These are phyloP conservation scores for Mallateleia sp. DNA, from an alignment of 2,888 invertebrate species.

Conservation along the genomic window DNA sequence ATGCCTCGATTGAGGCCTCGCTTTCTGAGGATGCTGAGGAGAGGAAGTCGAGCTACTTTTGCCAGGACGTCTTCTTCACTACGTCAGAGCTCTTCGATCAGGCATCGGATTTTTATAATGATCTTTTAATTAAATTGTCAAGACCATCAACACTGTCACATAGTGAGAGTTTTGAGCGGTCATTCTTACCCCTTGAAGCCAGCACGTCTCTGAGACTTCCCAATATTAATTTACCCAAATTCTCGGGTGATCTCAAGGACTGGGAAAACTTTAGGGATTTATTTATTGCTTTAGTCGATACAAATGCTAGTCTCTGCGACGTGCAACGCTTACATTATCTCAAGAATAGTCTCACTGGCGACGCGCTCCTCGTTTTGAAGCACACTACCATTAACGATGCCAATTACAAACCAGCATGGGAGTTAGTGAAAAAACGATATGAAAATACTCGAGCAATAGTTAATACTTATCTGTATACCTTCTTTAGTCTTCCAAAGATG, in stretches of 20 bases:
- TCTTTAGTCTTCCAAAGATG: neutral
- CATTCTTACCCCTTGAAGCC: neutral
- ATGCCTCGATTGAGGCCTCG: neutral
- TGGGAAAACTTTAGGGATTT: constrained; percentile 67
- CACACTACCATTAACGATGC: constrained; percentile 17
- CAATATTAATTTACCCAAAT: constrained; percentile 1
- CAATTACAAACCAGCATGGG: constrained; percentile 45
- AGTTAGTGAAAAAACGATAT: constrained; percentile 17
- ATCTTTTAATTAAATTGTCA: too few relatives aligned
- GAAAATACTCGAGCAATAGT: constrained; percentile 30
- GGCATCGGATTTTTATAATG: too few relatives aligned
- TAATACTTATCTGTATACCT: neutral
- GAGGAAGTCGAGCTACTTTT: neutral
- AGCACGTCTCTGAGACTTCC: neutral
- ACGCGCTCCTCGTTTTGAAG: constrained; percentile 27
- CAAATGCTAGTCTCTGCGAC: constrained; percentile 48
- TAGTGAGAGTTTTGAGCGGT: neutral
- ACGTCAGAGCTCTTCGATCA: too few relatives aligned
- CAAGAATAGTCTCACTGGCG: constrained; percentile 12
- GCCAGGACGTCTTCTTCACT: neutral
- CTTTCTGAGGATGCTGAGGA: neutral
- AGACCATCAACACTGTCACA: neutral
- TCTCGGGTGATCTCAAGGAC: constrained; percentile 1
- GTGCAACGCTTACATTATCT: constrained; percentile 63
- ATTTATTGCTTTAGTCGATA: constrained; percentile 62